phyloP scores from a whole-genome alignment of 2,113 vertebrate species.

The Hippolais icterina region DNA sequence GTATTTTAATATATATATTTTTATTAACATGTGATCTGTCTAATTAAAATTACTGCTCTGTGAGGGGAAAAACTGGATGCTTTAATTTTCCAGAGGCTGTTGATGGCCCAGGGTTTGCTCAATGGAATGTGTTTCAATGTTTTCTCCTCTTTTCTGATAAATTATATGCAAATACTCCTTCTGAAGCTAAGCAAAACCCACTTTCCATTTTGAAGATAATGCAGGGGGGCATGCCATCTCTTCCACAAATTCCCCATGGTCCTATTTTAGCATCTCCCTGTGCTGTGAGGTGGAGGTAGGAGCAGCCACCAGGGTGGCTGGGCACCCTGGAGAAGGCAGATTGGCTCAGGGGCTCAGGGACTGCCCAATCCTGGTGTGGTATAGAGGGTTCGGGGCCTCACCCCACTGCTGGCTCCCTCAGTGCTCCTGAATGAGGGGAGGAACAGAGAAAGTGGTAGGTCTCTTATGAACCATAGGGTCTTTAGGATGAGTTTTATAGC shows the following conservation, averaged over 20 bases:
- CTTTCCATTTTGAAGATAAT: neutral
- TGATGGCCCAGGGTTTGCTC: neutral
- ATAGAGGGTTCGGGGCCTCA: accelerated
- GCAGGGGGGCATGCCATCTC: neutral
- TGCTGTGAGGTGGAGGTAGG: neutral
- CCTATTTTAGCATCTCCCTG: neutral
- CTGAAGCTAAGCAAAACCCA: neutral
- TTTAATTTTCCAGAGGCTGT: neutral
- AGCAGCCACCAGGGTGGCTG: accelerated
- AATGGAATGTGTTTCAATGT: neutral
- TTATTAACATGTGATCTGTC: neutral
- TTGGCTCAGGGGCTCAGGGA: accelerated
- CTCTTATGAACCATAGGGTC: neutral
- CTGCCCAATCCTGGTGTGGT: accelerated
- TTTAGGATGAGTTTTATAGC: accelerated
- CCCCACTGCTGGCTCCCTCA: neutral
- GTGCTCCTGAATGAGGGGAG: neutral
- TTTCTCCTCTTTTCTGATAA: neutral
- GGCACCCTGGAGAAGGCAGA: neutral
- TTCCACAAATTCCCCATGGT: accelerated
- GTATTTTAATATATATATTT: neutral
- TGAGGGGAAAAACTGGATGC: neutral
- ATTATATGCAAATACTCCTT: neutral
- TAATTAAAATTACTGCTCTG: neutral
- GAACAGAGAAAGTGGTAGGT: neutral